Conservation (phyloP, 2,113 vertebrate genomes). For the Pontoporia blainvillei region DNA sequence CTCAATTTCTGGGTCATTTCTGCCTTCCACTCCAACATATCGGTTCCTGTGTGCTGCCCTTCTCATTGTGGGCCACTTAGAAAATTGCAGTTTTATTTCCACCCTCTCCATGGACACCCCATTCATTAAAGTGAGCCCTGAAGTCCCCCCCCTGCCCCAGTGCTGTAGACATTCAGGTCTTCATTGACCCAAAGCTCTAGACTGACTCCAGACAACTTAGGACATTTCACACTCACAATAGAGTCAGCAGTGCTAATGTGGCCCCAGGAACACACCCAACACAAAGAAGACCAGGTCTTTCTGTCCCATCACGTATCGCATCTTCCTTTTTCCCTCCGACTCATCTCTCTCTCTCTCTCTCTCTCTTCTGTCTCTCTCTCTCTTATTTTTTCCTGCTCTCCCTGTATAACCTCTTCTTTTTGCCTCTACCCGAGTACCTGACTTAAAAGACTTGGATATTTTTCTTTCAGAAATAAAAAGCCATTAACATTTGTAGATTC, state of each 20-base stretch:
- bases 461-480: not conserved
- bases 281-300: not conserved
- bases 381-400: not conserved
- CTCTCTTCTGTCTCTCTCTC: not conserved
- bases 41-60: not conserved
- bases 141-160: not conserved
- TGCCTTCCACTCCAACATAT: not conserved
- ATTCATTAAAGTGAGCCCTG: not conserved
- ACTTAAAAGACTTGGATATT: not conserved
- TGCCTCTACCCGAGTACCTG: not conserved
- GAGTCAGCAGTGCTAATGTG: rapidly evolving
- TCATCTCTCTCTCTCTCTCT: not conserved
- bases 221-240: not conserved
- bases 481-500: not conserved
- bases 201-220: not conserved
- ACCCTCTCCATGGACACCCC: not conserved
- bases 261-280: not conserved
- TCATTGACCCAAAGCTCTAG: not conserved
- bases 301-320: not conserved
- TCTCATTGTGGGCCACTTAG: not conserved
- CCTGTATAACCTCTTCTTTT: not conserved
- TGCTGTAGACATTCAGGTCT: not conserved
- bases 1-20: not conserved
- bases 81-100: not conserved
- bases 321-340: not conserved